Base-by-base conservation (phyloP, 2,888 invertebrate genomes). In the Agrochola lota region DNA sequence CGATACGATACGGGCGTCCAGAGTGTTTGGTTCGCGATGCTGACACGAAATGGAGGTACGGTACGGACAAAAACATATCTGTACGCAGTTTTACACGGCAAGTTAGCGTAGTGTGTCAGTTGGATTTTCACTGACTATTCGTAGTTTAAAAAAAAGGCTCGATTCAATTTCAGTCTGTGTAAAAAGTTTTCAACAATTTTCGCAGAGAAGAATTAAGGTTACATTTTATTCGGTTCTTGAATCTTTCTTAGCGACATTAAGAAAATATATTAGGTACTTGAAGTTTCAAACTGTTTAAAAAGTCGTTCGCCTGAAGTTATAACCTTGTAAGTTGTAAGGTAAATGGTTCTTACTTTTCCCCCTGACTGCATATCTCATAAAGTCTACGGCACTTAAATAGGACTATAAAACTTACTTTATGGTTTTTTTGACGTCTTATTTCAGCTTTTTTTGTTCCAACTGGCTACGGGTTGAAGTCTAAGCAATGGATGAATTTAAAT, bases 251-350 rank as follows among this genome's bases (percentile, higher is more conserved):
- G 26, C 11, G n/a, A 30, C 40, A 43, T 79, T 62, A 63, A 20
- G 55, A 72, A 57, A 80, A 78, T 57, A 40, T 63, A 71, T 64
- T 30, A 23, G n/a, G 17, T n/a, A 63, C 67, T 49, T 57, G 23
- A 67, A 81, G 35, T 60, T 52, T 68, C 0, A 60, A 81, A 83
- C 78, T 78, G 46, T 64, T 72, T 35, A 63, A 30, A 72, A 63
- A 55, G 73, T 72, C 73, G 46, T 83, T 72, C n/a, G 20, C 52
- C 40, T 59, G 15, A 81, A 72, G 49, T 55, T 35, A 62, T 55
- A 57, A 49, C 57, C n/a, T 71, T 80, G 40, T 63, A n/a, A 70
- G 26, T 57, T 83, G 1, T 43, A 23, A 62, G 11, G 60, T 71
- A 83, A 78, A 75, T 68, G 40, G 59, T 40, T 57, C 68, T 66